Evolutionary conservation across 2,888 invertebrate species (phyloP), one percentile per base, ranked within the genome.

Genomic region (Ophion ventricosus): DNA sequence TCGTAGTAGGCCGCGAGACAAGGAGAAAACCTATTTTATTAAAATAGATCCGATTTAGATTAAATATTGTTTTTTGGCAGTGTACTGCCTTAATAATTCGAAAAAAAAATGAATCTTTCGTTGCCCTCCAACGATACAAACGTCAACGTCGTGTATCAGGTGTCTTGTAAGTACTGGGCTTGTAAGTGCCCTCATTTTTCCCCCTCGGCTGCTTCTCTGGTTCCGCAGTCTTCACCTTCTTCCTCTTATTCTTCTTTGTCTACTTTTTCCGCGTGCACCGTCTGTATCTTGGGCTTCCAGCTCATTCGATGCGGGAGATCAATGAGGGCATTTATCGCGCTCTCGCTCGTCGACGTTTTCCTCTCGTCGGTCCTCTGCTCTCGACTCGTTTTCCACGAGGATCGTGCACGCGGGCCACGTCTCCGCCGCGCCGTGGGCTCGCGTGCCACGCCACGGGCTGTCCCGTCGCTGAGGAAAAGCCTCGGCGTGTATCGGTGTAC

Each of bases 311-410:
- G 8, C 63, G 57, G 57, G 74, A 78, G 81, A 81, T 84, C 81
- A 78, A 84, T 84, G 74, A 72, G 78, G 84, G 74, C 77, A 84
- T 84, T 84, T 81, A 84, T 84, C 78, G 78, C 66, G 56, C 81
- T 78, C 81, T 64, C 70, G 40, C 57, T 20, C 70, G 35, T 35
- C 35, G 35, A 35, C 35, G 35, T 8, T 35, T 35, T 35, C 35
- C 35, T 35, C 35, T 35, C 29, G 29, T 29, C 29, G 29, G 29
- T 29, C 29, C 67, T n/a, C 56, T 73, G 66, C 61, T 61, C 49
- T 63, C 57, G 72, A 56, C 66, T 72, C 35, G 64, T 66, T 72
- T 72, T 77, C 29, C 73, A 5, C 25, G 61, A 49, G 63, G 26
- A 70, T 61, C 26, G 49, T 61, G 26, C 43, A 29, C 14, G 7